phyloP scores from a whole-genome alignment of 2,888 invertebrate species.

The Conus canariensis region DNA sequence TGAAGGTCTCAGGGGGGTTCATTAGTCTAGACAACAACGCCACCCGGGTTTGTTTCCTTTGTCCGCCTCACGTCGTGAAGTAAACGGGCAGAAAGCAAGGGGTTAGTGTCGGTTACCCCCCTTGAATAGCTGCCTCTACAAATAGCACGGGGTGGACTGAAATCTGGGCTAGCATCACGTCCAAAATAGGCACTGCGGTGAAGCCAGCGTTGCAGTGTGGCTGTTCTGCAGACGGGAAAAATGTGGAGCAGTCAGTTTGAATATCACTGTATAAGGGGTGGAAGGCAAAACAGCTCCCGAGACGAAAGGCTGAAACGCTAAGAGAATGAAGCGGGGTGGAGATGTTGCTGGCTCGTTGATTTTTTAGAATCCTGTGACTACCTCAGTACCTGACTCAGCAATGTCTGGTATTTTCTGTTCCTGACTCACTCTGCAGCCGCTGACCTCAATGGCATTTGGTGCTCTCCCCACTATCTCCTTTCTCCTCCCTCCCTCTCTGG shows the following conservation, averaged over 20 bases:
- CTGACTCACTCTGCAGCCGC: background rate
- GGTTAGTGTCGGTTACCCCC: conserved; percentile 23
- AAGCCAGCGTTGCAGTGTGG: background rate
- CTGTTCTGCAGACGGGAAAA: background rate
- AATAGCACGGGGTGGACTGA: background rate
- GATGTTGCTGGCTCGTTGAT: background rate
- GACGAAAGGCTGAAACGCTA: background rate
- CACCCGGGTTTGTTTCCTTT: background rate
- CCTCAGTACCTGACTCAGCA: background rate
- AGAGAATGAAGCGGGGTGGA: background rate
- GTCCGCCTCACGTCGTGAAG: conserved; percentile 8
- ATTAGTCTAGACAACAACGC: conserved; percentile 20
- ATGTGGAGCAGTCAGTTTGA: background rate
- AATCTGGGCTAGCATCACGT: background rate
- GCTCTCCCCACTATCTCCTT: background rate
- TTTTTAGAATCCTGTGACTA: background rate
- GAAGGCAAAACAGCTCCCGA: background rate
- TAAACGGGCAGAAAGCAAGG: conserved; percentile 15
- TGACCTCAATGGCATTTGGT: background rate
- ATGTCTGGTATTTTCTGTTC: conserved; percentile 17
- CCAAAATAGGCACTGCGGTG: background rate
- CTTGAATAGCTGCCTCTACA: background rate
- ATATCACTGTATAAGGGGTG: conserved; percentile 23
- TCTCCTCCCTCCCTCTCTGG: background rate
- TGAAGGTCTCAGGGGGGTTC: conserved; percentile 19